Percentiles rank a stretch among this genome's conserved stretches.
Conservation (phyloP, 2,113 vertebrate genomes). For the Myrmecophaga tridactyla region DNA sequence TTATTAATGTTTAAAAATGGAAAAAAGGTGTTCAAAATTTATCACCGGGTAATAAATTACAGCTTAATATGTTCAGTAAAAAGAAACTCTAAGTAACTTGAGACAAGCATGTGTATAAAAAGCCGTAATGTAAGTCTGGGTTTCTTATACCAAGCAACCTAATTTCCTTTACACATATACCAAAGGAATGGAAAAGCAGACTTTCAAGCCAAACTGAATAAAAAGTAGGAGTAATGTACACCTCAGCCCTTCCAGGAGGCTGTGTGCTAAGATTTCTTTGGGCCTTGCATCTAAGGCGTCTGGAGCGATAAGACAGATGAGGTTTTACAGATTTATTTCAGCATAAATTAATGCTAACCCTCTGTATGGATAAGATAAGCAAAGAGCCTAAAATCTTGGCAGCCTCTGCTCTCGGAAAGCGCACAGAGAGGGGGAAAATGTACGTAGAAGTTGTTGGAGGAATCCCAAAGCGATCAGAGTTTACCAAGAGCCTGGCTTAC, state of each 20-base stretch:
- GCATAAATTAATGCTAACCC: conserved; percentile 71
- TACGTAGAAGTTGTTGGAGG: conserved; percentile 32
- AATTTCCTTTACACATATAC: conserved; percentile 48
- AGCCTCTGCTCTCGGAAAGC: conserved; percentile 46
- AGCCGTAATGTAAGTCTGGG: conserved; percentile 24
- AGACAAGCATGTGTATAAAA: conserved; percentile 13
- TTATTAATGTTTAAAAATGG: neutral
- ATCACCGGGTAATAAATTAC: conserved; percentile 36
- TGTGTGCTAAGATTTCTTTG: conserved; percentile 20
- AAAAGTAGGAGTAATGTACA: neutral
- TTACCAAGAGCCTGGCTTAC: neutral
- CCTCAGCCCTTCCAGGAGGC: neutral
- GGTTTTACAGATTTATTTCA: conserved; percentile 68
- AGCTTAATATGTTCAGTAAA: conserved; percentile 29
- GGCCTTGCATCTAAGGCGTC: conserved; percentile 27
- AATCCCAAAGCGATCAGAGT: conserved; percentile 46
- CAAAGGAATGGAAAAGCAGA: conserved; percentile 19
- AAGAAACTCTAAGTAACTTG: neutral
- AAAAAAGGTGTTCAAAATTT: neutral
- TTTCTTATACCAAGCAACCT: conserved; percentile 40
- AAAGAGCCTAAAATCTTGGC: conserved; percentile 74
- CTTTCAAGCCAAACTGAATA: conserved; percentile 26
- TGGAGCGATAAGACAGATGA: conserved; percentile 63
- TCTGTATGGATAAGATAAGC: conserved; percentile 76
- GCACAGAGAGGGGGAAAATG: neutral